A percentile compares a stretch with the other conserved stretches of the same genome.
phyloP scores from a whole-genome alignment of 35 echinoderm and acorn worm species.

The Ophioderma brevispina region DNA sequence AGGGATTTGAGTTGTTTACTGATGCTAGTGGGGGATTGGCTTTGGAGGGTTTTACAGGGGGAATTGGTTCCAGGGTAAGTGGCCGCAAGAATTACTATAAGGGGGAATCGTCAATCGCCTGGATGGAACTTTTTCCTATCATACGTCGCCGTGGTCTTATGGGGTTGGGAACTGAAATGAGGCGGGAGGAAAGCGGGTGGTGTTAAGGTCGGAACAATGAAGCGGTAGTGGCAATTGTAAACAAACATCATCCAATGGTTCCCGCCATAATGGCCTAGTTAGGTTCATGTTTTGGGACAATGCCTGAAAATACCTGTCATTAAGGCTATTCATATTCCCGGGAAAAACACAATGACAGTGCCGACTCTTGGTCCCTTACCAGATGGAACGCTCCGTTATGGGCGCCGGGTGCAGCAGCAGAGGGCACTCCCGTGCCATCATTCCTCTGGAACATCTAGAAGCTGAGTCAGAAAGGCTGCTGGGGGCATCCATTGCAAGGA shows the following conservation, averaged over 20 bases:
- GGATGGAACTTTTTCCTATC: neutral
- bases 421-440: neutral
- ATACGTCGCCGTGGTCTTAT: neutral
- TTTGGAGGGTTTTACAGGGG: constrained; percentile 3
- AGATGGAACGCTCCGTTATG: neutral
- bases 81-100: neutral
- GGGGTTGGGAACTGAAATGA: neutral
- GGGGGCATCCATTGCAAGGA: neutral
- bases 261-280: neutral
- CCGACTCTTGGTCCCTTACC: constrained; percentile 14
- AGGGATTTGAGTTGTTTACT: neutral
- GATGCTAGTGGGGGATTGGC: constrained; percentile 10
- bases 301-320: neutral
- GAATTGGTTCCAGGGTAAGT: neutral
- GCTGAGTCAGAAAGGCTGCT: neutral
- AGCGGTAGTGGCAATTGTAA: neutral
- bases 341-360: neutral
- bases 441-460: constrained; percentile 8
- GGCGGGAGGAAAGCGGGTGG: neutral
- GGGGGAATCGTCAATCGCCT: neutral
- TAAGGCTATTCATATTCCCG: neutral
- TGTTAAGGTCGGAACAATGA: constrained; percentile 29
- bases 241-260: neutral
- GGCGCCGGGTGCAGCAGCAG: neutral
- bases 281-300: neutral